phyloP scores from a whole-genome alignment of 2,888 invertebrate genomes.

The Agelastica alni region DNA sequence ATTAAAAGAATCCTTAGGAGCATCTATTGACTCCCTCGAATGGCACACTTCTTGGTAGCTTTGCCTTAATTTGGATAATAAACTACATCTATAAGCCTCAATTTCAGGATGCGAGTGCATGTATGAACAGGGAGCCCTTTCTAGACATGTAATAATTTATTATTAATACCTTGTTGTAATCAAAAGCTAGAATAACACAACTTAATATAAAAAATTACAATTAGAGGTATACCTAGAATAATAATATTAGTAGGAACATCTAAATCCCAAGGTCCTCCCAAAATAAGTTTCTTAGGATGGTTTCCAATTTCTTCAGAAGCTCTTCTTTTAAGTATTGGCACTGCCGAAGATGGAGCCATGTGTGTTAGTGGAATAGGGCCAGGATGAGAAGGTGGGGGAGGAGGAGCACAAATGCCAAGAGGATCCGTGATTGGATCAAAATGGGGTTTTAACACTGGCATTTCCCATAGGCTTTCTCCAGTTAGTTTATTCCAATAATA shows the following conservation, averaged over 20 bases:
- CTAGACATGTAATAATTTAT: conserved; percentile 58
- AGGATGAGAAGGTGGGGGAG: conserved; percentile 32
- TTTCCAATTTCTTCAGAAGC: conserved; percentile 81
- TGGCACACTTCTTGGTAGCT: conserved; percentile 95
- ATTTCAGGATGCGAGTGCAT: conserved; percentile 93
- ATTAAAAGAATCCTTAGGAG: conserved; percentile 95
- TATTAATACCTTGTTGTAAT: no score
- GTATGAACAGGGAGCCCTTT: conserved; percentile 80
- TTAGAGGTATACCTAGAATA: conserved; percentile 54
- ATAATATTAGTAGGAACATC: conserved; percentile 92
- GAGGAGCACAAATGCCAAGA: conserved; percentile 42
- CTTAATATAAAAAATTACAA: conserved; percentile 1
- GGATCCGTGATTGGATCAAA: conserved; percentile 82
- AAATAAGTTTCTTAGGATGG: conserved; percentile 69
- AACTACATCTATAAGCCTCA: conserved; percentile 73
- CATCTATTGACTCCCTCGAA: conserved; percentile 90
- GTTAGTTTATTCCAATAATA: conserved; percentile 97
- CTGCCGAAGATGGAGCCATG: conserved; percentile 53
- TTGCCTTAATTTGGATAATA: conserved; percentile 82
- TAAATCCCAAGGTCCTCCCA: conserved; percentile 91
- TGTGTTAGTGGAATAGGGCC: conserved; percentile 30
- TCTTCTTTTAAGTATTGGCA: conserved; percentile 70
- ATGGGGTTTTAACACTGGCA: conserved; percentile 80
- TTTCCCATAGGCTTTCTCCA: conserved; percentile 96
- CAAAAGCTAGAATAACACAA: no score